Percentiles rank a stretch among this genome's conserved stretches.
Conservation (phyloP, 2,888 invertebrate genomes). For the Notocelia uddmanniana region DNA sequence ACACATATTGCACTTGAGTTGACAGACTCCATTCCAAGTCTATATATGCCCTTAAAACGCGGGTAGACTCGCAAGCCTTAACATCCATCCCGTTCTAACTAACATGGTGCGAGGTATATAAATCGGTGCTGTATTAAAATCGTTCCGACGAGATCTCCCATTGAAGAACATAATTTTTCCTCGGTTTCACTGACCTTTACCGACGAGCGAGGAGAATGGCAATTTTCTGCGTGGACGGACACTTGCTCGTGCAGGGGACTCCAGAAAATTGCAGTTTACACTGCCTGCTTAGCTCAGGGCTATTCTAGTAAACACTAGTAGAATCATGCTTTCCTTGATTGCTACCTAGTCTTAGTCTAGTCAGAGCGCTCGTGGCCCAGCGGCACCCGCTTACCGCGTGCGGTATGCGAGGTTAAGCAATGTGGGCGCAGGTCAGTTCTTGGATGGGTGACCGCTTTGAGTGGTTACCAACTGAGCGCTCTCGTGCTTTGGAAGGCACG, state of each 20-base stretch:
- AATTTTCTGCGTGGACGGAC: conserved; percentile 1
- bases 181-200: neutral
- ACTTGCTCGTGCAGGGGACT: neutral
- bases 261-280: conserved; percentile 1
- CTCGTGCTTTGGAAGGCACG: no score
- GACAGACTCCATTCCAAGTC: neutral
- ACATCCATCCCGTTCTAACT: conserved; percentile 1
- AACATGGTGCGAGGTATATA: neutral
- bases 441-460: no score
- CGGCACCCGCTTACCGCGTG: no score
- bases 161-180: neutral
- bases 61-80: neutral
- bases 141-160: neutral
- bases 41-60: no score
- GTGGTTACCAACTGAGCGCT: no score
- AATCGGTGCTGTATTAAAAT: neutral
- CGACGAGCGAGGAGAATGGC: neutral
- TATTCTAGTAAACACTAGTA: neutral
- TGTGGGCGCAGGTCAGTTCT: no score
- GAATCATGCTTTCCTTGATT: neutral
- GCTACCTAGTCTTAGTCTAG: neutral
- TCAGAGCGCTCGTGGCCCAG: no score
- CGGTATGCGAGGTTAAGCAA: no score
- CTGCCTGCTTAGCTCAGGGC: neutral
- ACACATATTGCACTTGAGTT: no score